phyloP scores from a whole-genome alignment of 2,113 vertebrate genomes.

The Gasterosteus nipponicus region DNA sequence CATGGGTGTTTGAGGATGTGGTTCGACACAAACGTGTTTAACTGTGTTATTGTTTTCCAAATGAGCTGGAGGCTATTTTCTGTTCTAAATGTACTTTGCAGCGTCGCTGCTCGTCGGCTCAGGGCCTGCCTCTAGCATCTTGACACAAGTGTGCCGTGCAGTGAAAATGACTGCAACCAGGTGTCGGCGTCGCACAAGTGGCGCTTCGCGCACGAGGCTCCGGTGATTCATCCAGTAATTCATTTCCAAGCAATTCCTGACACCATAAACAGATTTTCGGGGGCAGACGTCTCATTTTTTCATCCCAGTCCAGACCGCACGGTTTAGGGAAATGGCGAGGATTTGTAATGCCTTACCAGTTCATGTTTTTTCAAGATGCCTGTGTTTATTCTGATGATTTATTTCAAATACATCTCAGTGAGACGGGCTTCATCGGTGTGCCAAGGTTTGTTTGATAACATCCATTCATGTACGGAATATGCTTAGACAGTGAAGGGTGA shows the following conservation, averaged over 20 bases:
- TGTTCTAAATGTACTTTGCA: slow-evolving; percentile 54
- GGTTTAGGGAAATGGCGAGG: slow-evolving; percentile 74
- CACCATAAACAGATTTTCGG: slow-evolving; percentile 84
- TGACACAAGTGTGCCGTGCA: slow-evolving; percentile 79
- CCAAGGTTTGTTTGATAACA: slow-evolving; percentile 79
- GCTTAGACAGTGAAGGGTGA: slow-evolving; percentile 70
- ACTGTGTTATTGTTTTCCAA: slow-evolving; percentile 46
- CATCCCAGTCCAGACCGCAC: slow-evolving; percentile 77
- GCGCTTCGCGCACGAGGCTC: slow-evolving; percentile 68
- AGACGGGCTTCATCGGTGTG: slow-evolving; percentile 81
- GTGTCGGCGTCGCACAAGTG: slow-evolving; percentile 78
- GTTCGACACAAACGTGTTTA: slow-evolving; percentile 40
- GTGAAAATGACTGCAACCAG: slow-evolving; percentile 84
- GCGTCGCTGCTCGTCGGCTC: slow-evolving; percentile 57
- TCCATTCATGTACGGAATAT: slow-evolving; percentile 75
- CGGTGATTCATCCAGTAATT: slow-evolving; percentile 82
- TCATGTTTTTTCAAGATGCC: slow-evolving; percentile 73
- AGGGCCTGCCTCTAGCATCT: slow-evolving; percentile 53
- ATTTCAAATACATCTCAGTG: slow-evolving; percentile 75
- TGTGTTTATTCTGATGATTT: slow-evolving; percentile 83
- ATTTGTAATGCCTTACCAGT: slow-evolving; percentile 82
- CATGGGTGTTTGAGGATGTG: slow-evolving; percentile 6
- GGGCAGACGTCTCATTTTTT: slow-evolving; percentile 85
- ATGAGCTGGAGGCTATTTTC: slow-evolving; percentile 56
- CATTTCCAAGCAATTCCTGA: slow-evolving; percentile 81